Evolutionary conservation across 2,888 invertebrate species (phyloP), one percentile per base, ranked within the genome.

Genomic region (Nysson spinosus): DNA sequence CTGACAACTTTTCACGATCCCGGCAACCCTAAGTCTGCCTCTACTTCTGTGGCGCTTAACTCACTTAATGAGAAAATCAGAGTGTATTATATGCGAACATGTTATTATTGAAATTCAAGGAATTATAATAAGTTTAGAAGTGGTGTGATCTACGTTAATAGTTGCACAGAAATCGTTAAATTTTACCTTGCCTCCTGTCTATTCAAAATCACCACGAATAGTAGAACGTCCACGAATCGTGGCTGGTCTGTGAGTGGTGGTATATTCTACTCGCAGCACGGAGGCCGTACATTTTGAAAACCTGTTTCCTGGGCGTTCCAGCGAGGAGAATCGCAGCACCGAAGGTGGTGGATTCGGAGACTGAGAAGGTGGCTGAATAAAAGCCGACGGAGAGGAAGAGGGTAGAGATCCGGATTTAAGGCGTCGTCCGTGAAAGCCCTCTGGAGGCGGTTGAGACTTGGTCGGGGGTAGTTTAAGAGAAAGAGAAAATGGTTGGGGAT

Each of bases 381-480:
- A 61, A 73, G 44, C 34, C 14, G 11, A 34, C 17, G 35, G 6
- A 17, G 44, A 5, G 32, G 62, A 40, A 26, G 60, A 79, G 77
- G 79, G 77, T 72, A 73, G 79, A 84, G 85, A 85, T 85, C 82
- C 83, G 85, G 86, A 86, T 86, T 87, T 85, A 83, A 86, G 83
- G 81, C 84, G 84, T 85, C 83, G 83, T 84, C 80, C 80, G 79
- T 83, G 84, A 87, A 87, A 86, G 85, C 85, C 81, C 84, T 85
- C 84, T 83, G 79, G 84, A 85, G 83, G 84, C 80, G 76, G 70
- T 58, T 42, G 74, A 72, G 76, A 77, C 74, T 72, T 69, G 72
- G 72, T 72, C 66, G 73, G 72, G 67, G 75, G 69, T 72, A 82
- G 85, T 85, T 85, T 84, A 82, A 84, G 85, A 86, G 85, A 85